Percentiles rank a stretch among this genome's conserved stretches.
phyloP scores from a whole-genome alignment of 2,888 invertebrate species.

The Pristionchus japonicus region DNA sequence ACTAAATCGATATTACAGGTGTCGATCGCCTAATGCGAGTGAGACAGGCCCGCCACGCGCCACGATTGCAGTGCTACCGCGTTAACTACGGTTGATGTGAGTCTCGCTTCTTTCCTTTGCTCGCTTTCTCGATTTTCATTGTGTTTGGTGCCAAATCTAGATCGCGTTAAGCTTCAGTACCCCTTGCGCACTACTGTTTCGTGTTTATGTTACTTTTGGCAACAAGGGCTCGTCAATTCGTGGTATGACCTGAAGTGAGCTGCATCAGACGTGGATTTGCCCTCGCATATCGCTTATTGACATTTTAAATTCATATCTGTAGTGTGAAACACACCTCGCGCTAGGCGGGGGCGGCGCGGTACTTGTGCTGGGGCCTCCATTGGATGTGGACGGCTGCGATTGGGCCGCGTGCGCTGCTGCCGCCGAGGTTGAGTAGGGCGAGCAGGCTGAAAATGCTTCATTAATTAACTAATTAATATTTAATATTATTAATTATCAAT shows the following conservation, averaged over 20 bases:
- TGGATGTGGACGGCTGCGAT: slow-evolving; percentile 63
- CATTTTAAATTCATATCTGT: no score
- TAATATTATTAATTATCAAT: neutral
- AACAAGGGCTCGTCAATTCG: no score
- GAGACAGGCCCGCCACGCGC: neutral
- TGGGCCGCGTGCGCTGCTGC: slow-evolving; percentile 60
- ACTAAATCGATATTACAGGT: neutral
- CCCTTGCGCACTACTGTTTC: no score
- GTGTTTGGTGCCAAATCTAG: no score
- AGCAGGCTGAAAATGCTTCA: slow-evolving; percentile 46
- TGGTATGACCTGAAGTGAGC: no score
- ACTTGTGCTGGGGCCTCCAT: slow-evolving; percentile 52
- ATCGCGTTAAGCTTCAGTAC: no score
- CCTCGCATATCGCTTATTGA: no score
- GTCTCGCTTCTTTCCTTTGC: neutral
- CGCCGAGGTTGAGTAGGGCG: slow-evolving; percentile 59
- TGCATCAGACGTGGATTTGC: no score
- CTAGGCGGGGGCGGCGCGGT: neutral
- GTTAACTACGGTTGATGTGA: neutral
- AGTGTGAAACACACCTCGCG: neutral
- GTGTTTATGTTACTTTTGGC: no score
- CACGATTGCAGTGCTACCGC: neutral
- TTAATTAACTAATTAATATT: neutral
- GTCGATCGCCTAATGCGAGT: neutral
- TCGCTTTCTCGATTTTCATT: neutral